A percentile compares a stretch with the other conserved stretches of the same genome.
phyloP scores from a whole-genome alignment of 2,113 vertebrate genomes.

The Tylochromis polylepis region DNA sequence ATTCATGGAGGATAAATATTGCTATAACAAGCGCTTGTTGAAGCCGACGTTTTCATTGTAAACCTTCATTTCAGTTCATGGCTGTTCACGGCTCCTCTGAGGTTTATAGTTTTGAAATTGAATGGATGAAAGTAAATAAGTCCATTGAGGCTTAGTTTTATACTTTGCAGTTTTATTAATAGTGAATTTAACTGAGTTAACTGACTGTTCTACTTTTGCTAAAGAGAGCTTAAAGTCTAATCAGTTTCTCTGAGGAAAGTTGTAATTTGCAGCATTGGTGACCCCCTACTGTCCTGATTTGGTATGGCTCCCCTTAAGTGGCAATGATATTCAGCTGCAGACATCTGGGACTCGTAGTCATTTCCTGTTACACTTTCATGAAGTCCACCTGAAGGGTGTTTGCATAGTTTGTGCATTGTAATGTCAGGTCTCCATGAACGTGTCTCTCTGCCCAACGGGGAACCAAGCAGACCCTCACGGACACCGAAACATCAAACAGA shows the following conservation, averaged over 20 bases:
- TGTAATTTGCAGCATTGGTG: not conserved
- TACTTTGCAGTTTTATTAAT: not conserved
- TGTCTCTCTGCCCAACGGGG: rapidly evolving
- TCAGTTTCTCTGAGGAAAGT: not conserved
- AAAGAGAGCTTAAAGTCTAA: not conserved
- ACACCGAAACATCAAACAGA: rapidly evolving
- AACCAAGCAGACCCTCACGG: not conserved
- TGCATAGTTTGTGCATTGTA: not conserved
- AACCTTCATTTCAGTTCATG: not conserved
- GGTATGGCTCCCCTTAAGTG: not conserved
- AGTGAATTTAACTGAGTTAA: not conserved
- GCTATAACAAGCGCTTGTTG: not conserved
- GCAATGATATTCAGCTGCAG: not conserved
- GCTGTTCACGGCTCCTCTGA: not conserved
- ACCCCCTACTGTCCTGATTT: not conserved
- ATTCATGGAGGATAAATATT: not conserved
- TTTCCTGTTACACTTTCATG: not conserved
- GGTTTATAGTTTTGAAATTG: not conserved
- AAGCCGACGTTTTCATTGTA: rapidly evolving
- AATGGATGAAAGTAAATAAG: not conserved
- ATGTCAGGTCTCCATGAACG: not conserved
- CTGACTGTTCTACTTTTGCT: not conserved
- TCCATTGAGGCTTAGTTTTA: not conserved
- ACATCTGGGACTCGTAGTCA: not conserved
- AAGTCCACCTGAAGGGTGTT: not conserved